Evolutionary conservation across 2,113 vertebrate species (phyloP).

Genomic region (Passer domesticus): DNA sequence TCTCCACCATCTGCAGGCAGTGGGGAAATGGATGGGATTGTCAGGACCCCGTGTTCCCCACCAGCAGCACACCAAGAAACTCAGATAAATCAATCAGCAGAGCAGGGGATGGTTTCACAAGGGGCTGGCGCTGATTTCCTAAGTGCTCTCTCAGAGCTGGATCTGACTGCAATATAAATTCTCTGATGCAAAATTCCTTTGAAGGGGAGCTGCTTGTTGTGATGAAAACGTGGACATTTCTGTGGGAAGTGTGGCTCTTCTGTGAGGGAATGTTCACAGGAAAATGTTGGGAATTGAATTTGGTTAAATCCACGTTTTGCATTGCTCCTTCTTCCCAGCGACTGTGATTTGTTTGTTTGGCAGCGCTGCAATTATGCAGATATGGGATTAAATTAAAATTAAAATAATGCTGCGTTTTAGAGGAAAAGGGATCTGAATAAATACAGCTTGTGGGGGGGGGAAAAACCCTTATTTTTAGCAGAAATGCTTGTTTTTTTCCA

Average conservation of each 20-base stretch:
- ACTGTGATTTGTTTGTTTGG: not conserved
- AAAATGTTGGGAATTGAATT: not conserved
- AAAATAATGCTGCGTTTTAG: not conserved
- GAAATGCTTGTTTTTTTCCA: slow-evolving; percentile 17
- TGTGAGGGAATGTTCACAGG: not conserved
- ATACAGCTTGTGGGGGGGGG: not conserved
- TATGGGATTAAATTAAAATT: not conserved
- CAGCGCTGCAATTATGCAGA: not conserved
- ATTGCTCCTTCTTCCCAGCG: not conserved
- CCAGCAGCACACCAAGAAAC: not conserved
- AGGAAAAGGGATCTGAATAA: not conserved
- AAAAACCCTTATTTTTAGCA: not conserved
- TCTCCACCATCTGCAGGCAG: fast-evolving
- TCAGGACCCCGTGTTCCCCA: fast-evolving
- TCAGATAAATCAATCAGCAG: not conserved
- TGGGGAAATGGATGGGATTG: not conserved
- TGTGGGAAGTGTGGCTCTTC: not conserved
- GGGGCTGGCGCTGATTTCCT: not conserved
- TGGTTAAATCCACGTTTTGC: not conserved
- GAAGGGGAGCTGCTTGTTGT: not conserved
- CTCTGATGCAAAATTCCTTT: not conserved
- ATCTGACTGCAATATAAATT: not conserved
- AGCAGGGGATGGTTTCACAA: not conserved
- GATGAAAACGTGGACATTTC: not conserved
- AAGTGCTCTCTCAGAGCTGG: not conserved